These are phyloP conservation scores for Chironomus tepperi DNA, from an alignment of 1,140 invertebrate genomes.

Conservation along the genomic window DNA sequence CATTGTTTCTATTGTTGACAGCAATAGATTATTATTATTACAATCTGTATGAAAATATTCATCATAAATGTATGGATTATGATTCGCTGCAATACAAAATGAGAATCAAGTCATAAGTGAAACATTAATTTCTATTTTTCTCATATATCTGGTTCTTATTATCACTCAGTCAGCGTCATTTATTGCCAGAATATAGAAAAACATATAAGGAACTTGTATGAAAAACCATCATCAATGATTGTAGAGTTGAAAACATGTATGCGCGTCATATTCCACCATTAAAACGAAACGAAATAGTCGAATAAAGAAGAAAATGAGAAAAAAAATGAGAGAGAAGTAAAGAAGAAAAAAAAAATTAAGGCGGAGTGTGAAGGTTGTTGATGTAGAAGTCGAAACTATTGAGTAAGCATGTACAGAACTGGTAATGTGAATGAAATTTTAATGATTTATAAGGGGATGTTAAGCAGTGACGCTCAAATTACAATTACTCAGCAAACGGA, in stretches of 20 bases:
- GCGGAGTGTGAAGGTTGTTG: not conserved
- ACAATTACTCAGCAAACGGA: no score
- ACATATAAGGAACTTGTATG: not conserved
- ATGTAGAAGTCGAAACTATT: not conserved
- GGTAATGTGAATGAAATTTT: not conserved
- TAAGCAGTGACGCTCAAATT: no score
- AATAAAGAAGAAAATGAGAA: not conserved
- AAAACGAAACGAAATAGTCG: not conserved
- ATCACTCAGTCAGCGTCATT: not conserved
- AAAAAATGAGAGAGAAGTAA: not conserved
- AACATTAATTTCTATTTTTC: not conserved
- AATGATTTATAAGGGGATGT: not conserved
- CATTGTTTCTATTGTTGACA: not conserved
- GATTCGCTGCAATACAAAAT: not conserved
- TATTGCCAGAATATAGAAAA: not conserved
- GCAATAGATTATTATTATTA: not conserved
- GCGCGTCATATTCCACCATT: slow-evolving; percentile 17
- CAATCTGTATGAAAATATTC: not conserved
- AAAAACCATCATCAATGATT: not conserved
- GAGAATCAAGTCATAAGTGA: not conserved
- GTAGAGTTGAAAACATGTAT: not conserved
- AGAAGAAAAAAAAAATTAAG: not conserved
- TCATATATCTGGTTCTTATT: not conserved
- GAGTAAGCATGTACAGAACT: slow-evolving; percentile 1
- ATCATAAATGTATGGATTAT: not conserved